These are phyloP conservation scores for Caenorhabditis doughertyi DNA, from an alignment of 2,888 invertebrate genomes.

Conservation along the genomic window DNA sequence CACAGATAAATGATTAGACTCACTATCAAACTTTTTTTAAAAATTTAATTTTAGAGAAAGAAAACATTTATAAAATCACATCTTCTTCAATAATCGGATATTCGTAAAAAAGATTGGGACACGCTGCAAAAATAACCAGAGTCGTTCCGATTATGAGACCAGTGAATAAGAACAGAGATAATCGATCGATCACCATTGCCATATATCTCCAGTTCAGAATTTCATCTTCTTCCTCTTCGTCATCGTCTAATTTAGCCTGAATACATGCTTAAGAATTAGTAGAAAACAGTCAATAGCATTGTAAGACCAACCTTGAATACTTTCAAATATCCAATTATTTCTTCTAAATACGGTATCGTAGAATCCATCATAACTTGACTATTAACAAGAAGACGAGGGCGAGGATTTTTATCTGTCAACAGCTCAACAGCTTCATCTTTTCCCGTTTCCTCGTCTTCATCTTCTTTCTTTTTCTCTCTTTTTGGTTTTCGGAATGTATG, in stretches of 20 bases:
- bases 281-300: neutral
- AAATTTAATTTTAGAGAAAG: neutral
- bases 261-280: slow-evolving; percentile 7
- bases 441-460: slow-evolving; percentile 20
- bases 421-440: slow-evolving; percentile 7
- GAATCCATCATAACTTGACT: slow-evolving; percentile 52
- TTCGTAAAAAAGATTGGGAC: slow-evolving; percentile 39
- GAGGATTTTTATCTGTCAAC: neutral
- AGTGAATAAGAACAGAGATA: slow-evolving; percentile 79
- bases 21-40: neutral
- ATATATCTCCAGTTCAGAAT: slow-evolving; percentile 81
- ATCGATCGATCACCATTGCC: slow-evolving; percentile 81
- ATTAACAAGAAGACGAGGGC: slow-evolving; percentile 62
- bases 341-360: slow-evolving; percentile 43
- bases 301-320: slow-evolving; percentile 26
- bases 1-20: slow-evolving; percentile 9
- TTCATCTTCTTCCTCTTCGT: slow-evolving; percentile 80
- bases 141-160: slow-evolving; percentile 64
- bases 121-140: slow-evolving; percentile 32
- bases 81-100: slow-evolving; percentile 49
- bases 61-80: neutral
- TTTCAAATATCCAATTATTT: slow-evolving; percentile 55
- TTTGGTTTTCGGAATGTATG: slow-evolving; percentile 87
- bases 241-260: slow-evolving; percentile 76
- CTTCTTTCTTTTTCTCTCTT: slow-evolving; percentile 27